A percentile compares a stretch with the other conserved stretches of the same genome.
Conservation (phyloP, 2,113 vertebrate species). For the Aspidoscelis tigris region DNA sequence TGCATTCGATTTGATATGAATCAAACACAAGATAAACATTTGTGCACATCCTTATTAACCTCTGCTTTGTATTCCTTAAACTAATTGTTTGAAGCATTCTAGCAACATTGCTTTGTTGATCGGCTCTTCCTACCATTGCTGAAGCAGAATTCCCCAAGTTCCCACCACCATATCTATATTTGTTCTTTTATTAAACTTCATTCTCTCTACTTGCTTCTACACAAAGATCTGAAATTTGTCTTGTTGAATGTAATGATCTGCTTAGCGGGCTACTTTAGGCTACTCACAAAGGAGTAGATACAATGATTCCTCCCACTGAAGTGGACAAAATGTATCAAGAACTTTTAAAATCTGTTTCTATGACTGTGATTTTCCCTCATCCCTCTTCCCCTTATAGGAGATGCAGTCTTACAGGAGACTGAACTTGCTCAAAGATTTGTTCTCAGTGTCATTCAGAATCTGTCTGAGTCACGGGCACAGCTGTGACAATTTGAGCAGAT, state of each 20-base stretch:
- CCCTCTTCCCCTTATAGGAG: no score
- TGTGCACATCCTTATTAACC: no score
- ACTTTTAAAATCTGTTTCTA: neutral
- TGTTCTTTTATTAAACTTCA: neutral
- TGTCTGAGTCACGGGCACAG: slow-evolving; percentile 33
- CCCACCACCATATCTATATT: neutral
- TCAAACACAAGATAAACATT: no score
- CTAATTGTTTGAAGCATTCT: neutral
- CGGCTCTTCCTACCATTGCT: no score
- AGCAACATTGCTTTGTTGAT: no score
- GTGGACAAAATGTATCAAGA: neutral
- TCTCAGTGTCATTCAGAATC: slow-evolving; percentile 15
- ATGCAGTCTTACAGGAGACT: neutral
- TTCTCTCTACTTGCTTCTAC: neutral
- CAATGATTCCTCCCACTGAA: neutral
- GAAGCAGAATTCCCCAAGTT: no score
- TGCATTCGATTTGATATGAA: no score
- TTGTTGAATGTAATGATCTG: neutral
- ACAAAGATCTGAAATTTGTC: neutral
- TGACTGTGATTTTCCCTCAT: no score
- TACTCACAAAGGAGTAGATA: neutral
- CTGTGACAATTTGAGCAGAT: slow-evolving; percentile 37
- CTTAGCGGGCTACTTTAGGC: neutral
- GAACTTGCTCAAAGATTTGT: slow-evolving; percentile 24
- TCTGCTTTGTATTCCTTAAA: neutral